Evolutionary conservation across 1,140 invertebrate genomes (phyloP), one percentile per base, ranked within the genome.

Genomic region (Drosophila trapezifrons): DNA sequence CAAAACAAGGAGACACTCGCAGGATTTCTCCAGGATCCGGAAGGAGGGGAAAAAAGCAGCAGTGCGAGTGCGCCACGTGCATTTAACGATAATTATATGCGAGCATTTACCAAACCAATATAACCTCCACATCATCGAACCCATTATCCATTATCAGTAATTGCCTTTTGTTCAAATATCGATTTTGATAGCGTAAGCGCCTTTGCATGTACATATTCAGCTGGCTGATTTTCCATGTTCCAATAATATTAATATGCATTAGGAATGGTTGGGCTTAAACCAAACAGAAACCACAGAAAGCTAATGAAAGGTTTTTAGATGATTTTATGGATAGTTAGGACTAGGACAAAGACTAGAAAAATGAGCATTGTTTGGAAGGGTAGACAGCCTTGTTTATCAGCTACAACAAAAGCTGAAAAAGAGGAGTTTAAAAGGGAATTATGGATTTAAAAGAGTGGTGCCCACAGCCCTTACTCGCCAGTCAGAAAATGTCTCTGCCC

Each of bases 111-210:
- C 49, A 73, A 40, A 32, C 37, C 60, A 27, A 60, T 42, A 64
- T 42, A 17, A 27, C 60, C 55, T 18, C 55, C 35, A 60, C 32
- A 54, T 20, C 32, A 18, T 37, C 20, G 17, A 49, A 29, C 38
- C 67, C 25, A 40, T 51, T 42, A 64, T 3, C 76, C 52, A 83
- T 83, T 87, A 87, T 89, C 83, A 80, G 64, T 87, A 87, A 87
- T 89, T 89, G 83, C 65, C 75, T 63, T 82, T 82, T 87, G 76
- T 79, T 86, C 60, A 73, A 58, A 83, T 87, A 87, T 87, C 80
- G 84, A 89, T 87, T 87, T 83, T 66, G 58, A 78, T 75, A 75
- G 62, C 64, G 29, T 62, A 72, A 84, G 57, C 38, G 63, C 55
- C 80, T 66, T 84, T 80, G 72, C 81, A 65, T 84, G 80, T 84